These are phyloP conservation scores for Formica selysi DNA, from an alignment of 1,140 invertebrate genomes.

Conservation along the genomic window DNA sequence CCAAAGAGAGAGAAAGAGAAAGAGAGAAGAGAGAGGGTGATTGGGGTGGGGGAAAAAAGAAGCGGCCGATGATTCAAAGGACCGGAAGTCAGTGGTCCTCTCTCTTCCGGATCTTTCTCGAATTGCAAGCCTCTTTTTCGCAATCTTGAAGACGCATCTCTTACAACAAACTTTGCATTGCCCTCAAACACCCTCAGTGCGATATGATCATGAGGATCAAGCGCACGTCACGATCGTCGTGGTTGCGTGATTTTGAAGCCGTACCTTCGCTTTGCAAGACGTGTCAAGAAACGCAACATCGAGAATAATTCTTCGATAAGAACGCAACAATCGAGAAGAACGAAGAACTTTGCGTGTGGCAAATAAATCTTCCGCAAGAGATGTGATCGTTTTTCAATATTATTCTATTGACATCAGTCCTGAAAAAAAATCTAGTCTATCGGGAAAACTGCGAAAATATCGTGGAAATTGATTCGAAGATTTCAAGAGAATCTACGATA, in stretches of 20 bases:
- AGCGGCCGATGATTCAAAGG: conserved; percentile 24
- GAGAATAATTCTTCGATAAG: conserved; percentile 40
- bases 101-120: conserved; percentile 65
- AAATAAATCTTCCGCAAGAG: conserved; percentile 21
- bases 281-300: conserved; percentile 8
- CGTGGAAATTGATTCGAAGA: background rate
- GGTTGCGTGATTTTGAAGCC: conserved; percentile 41
- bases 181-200: background rate
- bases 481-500: background rate
- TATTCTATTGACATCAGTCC: background rate
- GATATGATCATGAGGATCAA: conserved; percentile 63
- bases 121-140: conserved; percentile 34
- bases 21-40: conserved; percentile 14
- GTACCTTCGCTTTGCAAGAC: conserved; percentile 53
- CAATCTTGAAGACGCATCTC: conserved; percentile 42
- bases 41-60: conserved; percentile 37
- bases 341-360: conserved; percentile 32
- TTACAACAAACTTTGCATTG: conserved; percentile 28
- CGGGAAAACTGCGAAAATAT: background rate
- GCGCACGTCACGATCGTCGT: conserved; percentile 35
- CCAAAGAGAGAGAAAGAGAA: background rate
- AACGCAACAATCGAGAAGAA: conserved; percentile 3
- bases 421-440: background rate
- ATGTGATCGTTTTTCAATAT: background rate
- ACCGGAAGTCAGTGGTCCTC: conserved; percentile 66